Percentiles rank a stretch among this genome's conserved stretches.
Conservation (phyloP, 2,113 vertebrate species). For the Coreoperca whiteheadi region DNA sequence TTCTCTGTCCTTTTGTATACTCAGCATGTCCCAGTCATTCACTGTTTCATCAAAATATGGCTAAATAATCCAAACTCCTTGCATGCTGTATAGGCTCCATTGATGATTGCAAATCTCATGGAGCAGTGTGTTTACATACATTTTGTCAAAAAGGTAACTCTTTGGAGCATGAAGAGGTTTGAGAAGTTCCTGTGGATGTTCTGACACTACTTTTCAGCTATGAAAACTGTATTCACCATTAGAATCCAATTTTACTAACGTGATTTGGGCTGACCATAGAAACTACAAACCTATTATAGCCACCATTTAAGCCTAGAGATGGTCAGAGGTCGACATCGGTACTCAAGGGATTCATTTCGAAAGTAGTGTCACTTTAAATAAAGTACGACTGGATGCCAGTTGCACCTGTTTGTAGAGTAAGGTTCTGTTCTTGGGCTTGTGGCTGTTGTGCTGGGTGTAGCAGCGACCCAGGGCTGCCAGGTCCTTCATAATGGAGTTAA, state of each 20-base stretch:
- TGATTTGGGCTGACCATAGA: neutral
- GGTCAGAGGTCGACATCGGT: neutral
- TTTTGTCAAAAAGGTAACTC: conserved; percentile 25
- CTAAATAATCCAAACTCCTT: neutral
- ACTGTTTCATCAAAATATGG: neutral
- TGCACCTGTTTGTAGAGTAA: conserved; percentile 88
- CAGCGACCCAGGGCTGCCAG: conserved; percentile 90
- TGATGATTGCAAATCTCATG: neutral
- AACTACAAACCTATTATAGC: conserved; percentile 2
- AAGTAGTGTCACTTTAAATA: conserved; percentile 66
- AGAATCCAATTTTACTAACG: neutral
- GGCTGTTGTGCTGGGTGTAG: conserved; percentile 85
- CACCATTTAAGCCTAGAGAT: neutral
- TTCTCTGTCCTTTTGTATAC: neutral
- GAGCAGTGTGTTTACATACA: conserved; percentile 55
- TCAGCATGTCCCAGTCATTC: neutral
- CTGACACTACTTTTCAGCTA: neutral
- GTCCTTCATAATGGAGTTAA: conserved; percentile 95
- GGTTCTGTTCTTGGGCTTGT: conserved; percentile 87
- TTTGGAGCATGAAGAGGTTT: neutral
- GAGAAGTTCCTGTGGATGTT: neutral
- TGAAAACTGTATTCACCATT: neutral
- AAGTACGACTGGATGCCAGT: neutral
- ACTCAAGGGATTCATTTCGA: neutral
- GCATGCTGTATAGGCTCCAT: neutral